Conservation (phyloP, 2,797 vertebrate species). For the Coracias cyanogaster region DNA sequence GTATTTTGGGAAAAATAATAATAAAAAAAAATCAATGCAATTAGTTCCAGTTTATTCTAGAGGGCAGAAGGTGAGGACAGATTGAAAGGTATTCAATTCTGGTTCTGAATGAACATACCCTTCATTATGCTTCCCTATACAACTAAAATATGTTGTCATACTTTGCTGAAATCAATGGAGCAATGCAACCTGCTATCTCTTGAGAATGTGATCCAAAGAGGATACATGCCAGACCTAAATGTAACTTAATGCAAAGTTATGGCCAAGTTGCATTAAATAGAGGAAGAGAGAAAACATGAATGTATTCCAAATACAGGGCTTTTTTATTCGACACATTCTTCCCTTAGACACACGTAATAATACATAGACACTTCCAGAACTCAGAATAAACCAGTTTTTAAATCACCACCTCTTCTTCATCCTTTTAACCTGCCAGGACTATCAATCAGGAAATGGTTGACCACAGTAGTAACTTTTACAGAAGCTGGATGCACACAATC, state of each 20-base stretch:
- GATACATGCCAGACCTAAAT: not conserved
- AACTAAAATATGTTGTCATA: not conserved
- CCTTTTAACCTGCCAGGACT: not conserved
- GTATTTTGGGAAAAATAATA: not conserved
- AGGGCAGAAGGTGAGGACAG: not conserved
- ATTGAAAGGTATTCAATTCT: conserved; percentile 7
- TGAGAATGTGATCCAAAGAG: not conserved
- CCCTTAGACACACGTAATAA: not conserved
- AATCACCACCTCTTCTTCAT: not conserved
- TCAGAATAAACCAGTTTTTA: not conserved
- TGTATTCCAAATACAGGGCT: not conserved
- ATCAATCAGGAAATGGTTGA: not conserved
- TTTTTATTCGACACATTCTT: not conserved
- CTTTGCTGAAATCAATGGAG: not conserved
- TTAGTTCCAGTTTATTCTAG: not conserved
- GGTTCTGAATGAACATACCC: not conserved
- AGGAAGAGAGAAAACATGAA: not conserved
- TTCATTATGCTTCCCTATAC: not conserved
- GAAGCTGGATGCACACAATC: not conserved
- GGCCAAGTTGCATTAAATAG: not conserved
- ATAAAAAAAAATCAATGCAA: not conserved
- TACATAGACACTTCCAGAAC: not conserved
- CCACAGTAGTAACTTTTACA: not conserved
- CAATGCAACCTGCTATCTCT: not conserved
- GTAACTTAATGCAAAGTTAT: not conserved